Conservation (phyloP, 2,797 vertebrate genomes). For the Xenopus petersii region DNA sequence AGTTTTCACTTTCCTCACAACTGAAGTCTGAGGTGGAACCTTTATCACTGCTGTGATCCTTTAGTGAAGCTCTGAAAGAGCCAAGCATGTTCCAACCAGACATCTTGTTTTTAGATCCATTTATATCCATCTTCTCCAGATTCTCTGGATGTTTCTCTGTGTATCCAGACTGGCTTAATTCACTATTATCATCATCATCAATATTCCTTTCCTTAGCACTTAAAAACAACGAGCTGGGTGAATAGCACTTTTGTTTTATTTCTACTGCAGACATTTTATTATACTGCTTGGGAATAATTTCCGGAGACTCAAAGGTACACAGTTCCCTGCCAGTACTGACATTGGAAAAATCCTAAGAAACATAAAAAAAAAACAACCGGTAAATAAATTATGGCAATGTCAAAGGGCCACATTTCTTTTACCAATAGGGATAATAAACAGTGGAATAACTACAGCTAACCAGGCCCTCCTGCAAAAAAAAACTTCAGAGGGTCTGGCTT, state of each 20-base stretch:
- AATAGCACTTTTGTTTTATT: neutral
- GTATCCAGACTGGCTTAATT: constrained; percentile 3
- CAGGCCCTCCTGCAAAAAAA: too few species aligned
- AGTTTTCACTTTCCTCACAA: constrained; percentile 7
- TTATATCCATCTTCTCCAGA: neutral
- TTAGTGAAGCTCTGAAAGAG: neutral
- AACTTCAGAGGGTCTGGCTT: too few species aligned
- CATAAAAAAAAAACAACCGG: neutral
- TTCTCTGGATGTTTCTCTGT: constrained; percentile 4
- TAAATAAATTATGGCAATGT: too few species aligned
- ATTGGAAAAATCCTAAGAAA: constrained; percentile 21
- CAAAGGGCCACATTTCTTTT: too few species aligned
- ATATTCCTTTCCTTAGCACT: neutral
- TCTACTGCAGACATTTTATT: neutral
- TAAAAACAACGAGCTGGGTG: neutral
- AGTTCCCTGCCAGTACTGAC: neutral
- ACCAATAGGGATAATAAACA: too few species aligned
- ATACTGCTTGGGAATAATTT: neutral
- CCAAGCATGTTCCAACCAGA: neutral
- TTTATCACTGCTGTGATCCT: constrained; percentile 12
- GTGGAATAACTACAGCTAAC: too few species aligned
- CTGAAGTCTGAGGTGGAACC: constrained; percentile 18
- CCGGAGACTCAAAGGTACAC: neutral
- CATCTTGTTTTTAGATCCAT: neutral
- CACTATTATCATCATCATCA: neutral